Evolutionary conservation across 2,888 invertebrate species (phyloP).

Genomic region (Crioceris asparagi): DNA sequence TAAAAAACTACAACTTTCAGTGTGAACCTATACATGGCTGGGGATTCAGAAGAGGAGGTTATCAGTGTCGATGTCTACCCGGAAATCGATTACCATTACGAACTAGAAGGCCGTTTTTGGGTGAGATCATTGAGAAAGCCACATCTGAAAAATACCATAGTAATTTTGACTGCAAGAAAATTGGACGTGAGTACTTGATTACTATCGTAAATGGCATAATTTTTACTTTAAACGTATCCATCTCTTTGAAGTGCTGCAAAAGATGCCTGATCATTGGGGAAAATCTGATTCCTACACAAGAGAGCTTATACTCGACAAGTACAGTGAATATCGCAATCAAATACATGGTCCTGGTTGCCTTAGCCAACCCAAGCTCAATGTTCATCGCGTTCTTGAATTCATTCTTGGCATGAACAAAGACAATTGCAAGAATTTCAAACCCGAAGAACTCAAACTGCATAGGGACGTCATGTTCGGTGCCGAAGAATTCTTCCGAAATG

Average conservation of each 20-base stretch:
- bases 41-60: conserved; percentile 92
- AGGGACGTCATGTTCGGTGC: conserved; percentile 84
- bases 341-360: conserved; percentile 55
- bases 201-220: no score
- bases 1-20: conserved; percentile 36
- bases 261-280: conserved; percentile 74
- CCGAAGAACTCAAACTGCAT: conserved; percentile 64
- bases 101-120: conserved; percentile 82
- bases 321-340: conserved; percentile 64
- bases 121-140: conserved; percentile 87
- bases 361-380: conserved; percentile 56
- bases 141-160: conserved; percentile 88
- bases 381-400: conserved; percentile 68
- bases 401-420: conserved; percentile 57
- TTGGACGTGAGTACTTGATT: conserved; percentile 72
- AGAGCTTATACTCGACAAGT: conserved; percentile 61
- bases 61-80: conserved; percentile 87
- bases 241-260: conserved; percentile 69
- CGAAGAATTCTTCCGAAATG: conserved; percentile 82
- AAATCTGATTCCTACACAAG: conserved; percentile 58
- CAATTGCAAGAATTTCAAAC: conserved; percentile 42
- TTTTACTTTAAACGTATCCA: no score
- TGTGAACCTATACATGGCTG: conserved; percentile 94
- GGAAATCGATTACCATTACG: conserved; percentile 78
- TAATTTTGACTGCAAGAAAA: conserved; percentile 80